Base-by-base conservation (phyloP, 2,888 invertebrate genomes). In the Cyaniris semiargus region DNA sequence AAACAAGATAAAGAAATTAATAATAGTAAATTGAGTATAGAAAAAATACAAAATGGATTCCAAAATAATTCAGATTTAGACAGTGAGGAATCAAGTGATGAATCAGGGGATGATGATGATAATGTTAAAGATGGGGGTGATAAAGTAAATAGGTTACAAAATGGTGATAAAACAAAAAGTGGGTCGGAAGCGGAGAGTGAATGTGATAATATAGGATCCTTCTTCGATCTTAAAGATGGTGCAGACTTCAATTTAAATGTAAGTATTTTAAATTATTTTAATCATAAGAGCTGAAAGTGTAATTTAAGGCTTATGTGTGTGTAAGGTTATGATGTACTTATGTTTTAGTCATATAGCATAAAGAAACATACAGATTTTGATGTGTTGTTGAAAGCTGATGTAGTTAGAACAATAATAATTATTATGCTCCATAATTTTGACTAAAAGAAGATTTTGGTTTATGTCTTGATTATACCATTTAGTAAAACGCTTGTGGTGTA, bases 241-340 rank as follows among this genome's bases (percentile, higher is more conserved):
- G 90, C 90, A 82, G 89, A 88, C 8, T 87, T 88, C 81, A 90
- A 92, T 81, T 85, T 93, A 77, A 90, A 89, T 86, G 93, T 93
- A 84, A 81, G 80, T 77, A 34, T 44, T 60, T 13, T 31, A 1
- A 70, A 7, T 31, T 2, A 66, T 15, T 66, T 66, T 66, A 27
- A 27, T 27, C 34, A 1, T 0, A 0, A 44, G 3, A 13, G 44
- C 44, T 8, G 1, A 38, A 1, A 38, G 1, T 10, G 1, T 38
- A 38, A 38, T 38, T 38, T 10, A 1, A 38, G 8, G 38, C 34
- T 1, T 34, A 34, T 31, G 31, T 27, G 27, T 27, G 27, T 27
- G 27, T 27, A 27, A 27, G 3, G 27, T 27, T 31, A 5, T 34
- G 1, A 34, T 7, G 7, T 34, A 34, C 34, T 34, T 34, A 10